Base-by-base conservation (phyloP, 2,113 vertebrate species). In the Gavialis gangeticus region DNA sequence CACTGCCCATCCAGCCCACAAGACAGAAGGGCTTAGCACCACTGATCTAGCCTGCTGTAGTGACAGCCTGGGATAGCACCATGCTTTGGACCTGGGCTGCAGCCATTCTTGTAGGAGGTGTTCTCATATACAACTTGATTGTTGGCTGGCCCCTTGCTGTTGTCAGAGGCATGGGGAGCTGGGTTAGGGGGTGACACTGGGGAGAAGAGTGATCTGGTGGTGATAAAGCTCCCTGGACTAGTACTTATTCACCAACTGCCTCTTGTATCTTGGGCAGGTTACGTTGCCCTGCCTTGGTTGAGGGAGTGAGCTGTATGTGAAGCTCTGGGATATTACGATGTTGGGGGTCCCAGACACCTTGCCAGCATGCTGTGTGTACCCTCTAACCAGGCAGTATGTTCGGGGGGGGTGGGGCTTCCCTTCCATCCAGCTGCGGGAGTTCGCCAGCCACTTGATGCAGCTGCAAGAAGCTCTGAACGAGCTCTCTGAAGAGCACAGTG, bases 381-480 rank as follows among this genome's bases (percentile, higher is more conserved):
- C 17, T 21, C 57, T 54, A 24, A 27, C 10, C 5, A n/a, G 55
- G 55, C 22, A 2, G 67, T 59, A 15, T 11, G 4, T 2, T 30
- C 85, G 34, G 37, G 19, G 0, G 25, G 4, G 8, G 46, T 57
- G 4, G 7, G 0, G n/a, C 57, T 84, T 63, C 64, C 24, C 54
- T 7, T 84, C 16, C 2, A 88, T 16, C 21, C 95, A 99, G 99
- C 91, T 99, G 67, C 98, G 98, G 57, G 98, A 98, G 57, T 93
- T 98, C 1, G 94, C 94, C 83, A 98, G 98, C 91, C 98, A 98
- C 93, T 54, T 99, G 95, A 85, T 97, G 2, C 96, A 98, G 46
- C 97, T 98, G 8, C 98, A 99, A 92, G 96, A 97, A 1, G 98
- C 99, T 75, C 97, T 99, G 78, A 97, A 97, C 0, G 98, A 98